Base-by-base conservation (phyloP, 2,888 invertebrate species). In the Lepidochrysops patricia region DNA sequence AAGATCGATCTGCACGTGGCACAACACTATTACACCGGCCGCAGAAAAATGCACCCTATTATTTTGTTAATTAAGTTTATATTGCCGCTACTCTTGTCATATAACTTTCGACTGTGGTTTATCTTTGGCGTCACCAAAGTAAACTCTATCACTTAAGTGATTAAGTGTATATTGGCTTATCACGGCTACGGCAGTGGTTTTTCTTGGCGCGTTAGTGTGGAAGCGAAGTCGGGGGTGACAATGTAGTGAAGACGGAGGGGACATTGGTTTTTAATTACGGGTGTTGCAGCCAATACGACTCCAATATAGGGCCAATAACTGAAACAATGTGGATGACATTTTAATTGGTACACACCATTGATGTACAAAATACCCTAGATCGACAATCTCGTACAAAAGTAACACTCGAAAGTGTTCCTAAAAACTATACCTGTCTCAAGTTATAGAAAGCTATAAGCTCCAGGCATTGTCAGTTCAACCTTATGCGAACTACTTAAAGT, bases 1-100 rank as follows among this genome's bases (percentile, higher is more conserved):
- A 80, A 82, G 85, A 80, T 84, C 74, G 73, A 76, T 74, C 50
- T 69, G 63, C 66, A 66, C 67, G 65, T 62, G 62, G 65, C 64
- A 50, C 58, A 49, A 34, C 52, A 23, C 43, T 26, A 25, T 13
- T n/a, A 4, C 19, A n/a, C 7, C 4, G 2, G 19, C 5, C 37
- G 43, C 7, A n/a, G 27, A 1, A 37, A 7, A 35, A n/a, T 32
- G 9, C 0, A 2, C n/a, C 23, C 19, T 57, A 15, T 25, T 4
- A 0, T 23, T 23, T n/a, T 5, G 0, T n/a, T 13, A 7, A 13
- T 56, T 9, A 43, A 15, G 43, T 27, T 15, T 15, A 37, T 29
- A 37, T 54, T 25, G 13, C 15, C 19, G 48, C 9, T 25, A 7
- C 29, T 29, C 5, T 9, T 9, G 29, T n/a, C n/a, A n/a, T 29